Conservation (phyloP, 2,888 invertebrate genomes). For the Urechis unicinctus region DNA sequence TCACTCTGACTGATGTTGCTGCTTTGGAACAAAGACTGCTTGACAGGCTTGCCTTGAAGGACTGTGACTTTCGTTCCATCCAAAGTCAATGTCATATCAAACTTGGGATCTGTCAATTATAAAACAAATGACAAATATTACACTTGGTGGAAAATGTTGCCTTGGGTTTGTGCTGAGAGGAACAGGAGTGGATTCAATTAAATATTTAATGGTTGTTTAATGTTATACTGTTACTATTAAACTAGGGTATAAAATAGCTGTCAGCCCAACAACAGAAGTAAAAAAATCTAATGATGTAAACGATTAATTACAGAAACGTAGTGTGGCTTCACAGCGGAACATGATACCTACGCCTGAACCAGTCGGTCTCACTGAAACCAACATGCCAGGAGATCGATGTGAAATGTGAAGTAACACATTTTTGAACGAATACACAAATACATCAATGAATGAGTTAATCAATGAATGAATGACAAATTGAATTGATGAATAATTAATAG, state of each 20-base stretch:
- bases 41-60: constrained; percentile 45
- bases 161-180: neutral
- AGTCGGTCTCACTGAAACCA: constrained; percentile 31
- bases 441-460: neutral
- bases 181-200: too few relatives aligned
- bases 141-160: neutral
- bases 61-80: constrained; percentile 43
- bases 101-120: constrained; percentile 34
- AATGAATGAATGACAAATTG: neutral
- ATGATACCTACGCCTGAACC: constrained; percentile 45
- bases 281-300: neutral
- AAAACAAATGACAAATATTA: neutral
- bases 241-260: too few relatives aligned
- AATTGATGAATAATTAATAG: neutral
- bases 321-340: constrained; percentile 52
- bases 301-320: constrained; percentile 15
- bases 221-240: too few relatives aligned
- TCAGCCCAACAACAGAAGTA: neutral
- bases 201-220: too few relatives aligned
- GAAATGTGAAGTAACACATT: neutral
- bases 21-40: constrained; percentile 13
- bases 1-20: constrained; percentile 47
- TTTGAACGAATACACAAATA: neutral
- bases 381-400: neutral
- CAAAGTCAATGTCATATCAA: constrained; percentile 32